phyloP scores from a whole-genome alignment of 2,888 invertebrate genomes.

The Eupithecia dodoneata region DNA sequence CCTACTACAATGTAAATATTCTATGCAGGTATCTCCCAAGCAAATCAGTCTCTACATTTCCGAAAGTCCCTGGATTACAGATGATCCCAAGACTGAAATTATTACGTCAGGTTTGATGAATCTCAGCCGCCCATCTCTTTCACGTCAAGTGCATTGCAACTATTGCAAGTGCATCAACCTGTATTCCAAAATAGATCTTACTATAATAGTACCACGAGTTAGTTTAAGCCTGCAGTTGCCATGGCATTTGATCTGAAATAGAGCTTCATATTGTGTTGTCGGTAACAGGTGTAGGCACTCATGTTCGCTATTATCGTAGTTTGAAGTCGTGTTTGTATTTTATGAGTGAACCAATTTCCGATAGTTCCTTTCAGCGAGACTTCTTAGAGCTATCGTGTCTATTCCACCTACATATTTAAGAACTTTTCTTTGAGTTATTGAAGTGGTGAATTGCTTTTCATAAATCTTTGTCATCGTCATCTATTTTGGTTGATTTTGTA shows the following conservation, averaged over 20 bases:
- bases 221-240: slow-evolving; percentile 25
- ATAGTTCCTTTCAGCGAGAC: slow-evolving; percentile 16
- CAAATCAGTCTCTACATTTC: not conserved
- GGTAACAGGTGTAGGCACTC: slow-evolving; percentile 40
- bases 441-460: not conserved
- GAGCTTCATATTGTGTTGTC: slow-evolving; percentile 30
- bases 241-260: slow-evolving; percentile 37
- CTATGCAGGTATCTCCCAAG: not conserved
- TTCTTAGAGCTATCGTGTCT: slow-evolving; percentile 11
- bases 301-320: slow-evolving; percentile 30
- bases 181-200: slow-evolving; percentile 33
- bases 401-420: not conserved
- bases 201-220: slow-evolving; percentile 24
- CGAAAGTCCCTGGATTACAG: slow-evolving; percentile 21
- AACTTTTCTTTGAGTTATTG: not conserved
- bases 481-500: not conserved
- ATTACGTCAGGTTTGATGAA: slow-evolving; percentile 37
- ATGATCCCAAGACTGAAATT: slow-evolving; percentile 25
- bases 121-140: slow-evolving; percentile 35
- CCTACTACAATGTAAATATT: not conserved
- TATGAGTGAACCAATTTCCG: slow-evolving; percentile 17
- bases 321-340: slow-evolving; percentile 31
- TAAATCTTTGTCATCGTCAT: not conserved
- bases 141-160: slow-evolving; percentile 28
- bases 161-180: slow-evolving; percentile 29